Evolutionary conservation across 2,888 invertebrate species (phyloP), one percentile per base, ranked within the genome.

Genomic region (Byasa hedistus): DNA sequence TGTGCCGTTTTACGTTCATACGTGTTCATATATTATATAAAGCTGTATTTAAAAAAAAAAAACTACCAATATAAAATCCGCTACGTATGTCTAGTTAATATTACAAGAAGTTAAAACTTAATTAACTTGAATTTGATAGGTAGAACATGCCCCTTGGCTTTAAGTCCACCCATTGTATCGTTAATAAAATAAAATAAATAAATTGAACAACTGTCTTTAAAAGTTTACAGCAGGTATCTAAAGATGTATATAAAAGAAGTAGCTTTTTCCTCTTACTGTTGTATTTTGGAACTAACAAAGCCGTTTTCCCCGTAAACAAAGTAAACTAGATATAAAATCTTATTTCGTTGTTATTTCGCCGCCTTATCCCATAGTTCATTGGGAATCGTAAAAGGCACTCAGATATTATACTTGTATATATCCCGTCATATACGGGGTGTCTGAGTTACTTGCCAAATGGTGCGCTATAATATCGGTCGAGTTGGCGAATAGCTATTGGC

Each of bases 361-460:
- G 70, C 72, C 72, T 72, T 73, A 73, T 75, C 71, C 74, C 71
- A 75, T 77, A 71, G 71, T 79, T 76, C 76, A 76, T 74, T 77
- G 74, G 77, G 70, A 75, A 72, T 79, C 78, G 79, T 79, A 81
- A 78, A 79, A 77, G 70, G 69, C 71, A 68, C 79, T 81, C 74
- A 79, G 80, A 81, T 78, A 80, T 48, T 48, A 39, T 39, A 39
- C 84, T 77, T 76, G 78, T 79, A 79, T 75, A 77, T 74, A 74
- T 77, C 73, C 75, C 75, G 71, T 69, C 74, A 76, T 81, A 74
- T 72, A 55, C 68, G 66, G 75, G 73, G 75, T 76, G 77, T 75
- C 76, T 75, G 76, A 70, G 71, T 71, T 73, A 76, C 77, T 84
- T 89, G 90, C 89, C 89, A 89, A 90, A 89, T 89, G 80, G 84